A percentile compares a stretch with the other conserved stretches of the same genome.
phyloP scores from a whole-genome alignment of 2,113 vertebrate species.

The Coracopsis vasa region DNA sequence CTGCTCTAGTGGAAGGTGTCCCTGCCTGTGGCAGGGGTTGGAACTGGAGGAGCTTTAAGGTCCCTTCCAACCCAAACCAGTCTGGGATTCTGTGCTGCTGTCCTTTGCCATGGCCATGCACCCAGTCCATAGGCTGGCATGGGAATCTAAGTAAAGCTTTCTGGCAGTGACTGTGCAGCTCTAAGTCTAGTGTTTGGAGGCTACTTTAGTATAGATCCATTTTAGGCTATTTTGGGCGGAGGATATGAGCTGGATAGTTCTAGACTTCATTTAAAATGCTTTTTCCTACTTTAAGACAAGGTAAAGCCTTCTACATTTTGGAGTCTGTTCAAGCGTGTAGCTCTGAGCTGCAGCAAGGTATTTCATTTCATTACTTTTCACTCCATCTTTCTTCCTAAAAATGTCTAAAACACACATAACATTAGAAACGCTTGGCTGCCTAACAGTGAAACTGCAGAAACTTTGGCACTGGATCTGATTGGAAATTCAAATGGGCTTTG shows the following conservation, averaged over 20 bases:
- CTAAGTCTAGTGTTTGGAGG: neutral
- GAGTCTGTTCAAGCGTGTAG: neutral
- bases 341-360: neutral
- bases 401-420: neutral
- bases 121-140: neutral
- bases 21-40: too few species aligned
- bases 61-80: neutral
- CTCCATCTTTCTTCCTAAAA: neutral
- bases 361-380: neutral
- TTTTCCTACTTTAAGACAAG: neutral
- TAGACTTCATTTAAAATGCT: neutral
- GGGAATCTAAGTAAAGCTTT: neutral
- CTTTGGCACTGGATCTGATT: neutral
- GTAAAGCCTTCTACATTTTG: neutral
- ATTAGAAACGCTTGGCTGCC: neutral
- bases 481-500: conserved; percentile 16
- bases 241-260: neutral
- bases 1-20: too few species aligned
- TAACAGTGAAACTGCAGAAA: neutral
- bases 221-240: neutral
- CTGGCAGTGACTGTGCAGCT: neutral
- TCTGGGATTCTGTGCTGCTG: neutral
- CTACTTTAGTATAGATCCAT: neutral
- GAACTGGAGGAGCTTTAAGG: too few species aligned
- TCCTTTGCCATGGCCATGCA: rapidly evolving